Conservation (phyloP, 1,140 invertebrate genomes). For the Rhizoglyphus robini region DNA sequence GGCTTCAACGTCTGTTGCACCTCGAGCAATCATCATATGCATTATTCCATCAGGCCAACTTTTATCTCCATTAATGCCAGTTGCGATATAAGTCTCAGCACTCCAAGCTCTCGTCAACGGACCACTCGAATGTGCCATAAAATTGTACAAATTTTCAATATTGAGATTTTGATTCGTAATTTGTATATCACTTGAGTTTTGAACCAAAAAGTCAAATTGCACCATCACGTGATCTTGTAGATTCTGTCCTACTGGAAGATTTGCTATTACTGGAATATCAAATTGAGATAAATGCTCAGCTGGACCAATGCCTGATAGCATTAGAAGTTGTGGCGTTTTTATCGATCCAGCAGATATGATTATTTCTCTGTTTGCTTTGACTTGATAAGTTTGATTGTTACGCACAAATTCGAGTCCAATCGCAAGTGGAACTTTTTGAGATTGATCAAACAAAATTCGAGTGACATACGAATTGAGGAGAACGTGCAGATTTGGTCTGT, state of each 20-base stretch:
- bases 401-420: conserved; percentile 58
- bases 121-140: background rate
- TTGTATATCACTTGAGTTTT: too few relatives aligned
- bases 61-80: background rate
- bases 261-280: conserved; percentile 31
- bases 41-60: conserved; percentile 12
- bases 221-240: conserved; percentile 29
- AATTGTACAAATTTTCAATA: conserved; percentile 9
- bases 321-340: conserved; percentile 62
- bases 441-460: conserved; percentile 44
- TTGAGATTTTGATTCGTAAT: too few relatives aligned
- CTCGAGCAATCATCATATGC: too few relatives aligned
- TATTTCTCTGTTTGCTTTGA: conserved; percentile 56
- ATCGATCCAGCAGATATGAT: conserved; percentile 54
- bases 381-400: conserved; percentile 46
- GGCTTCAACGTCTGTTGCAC: too few relatives aligned
- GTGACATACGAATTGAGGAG: conserved; percentile 69
- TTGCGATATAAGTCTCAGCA: conserved; percentile 7
- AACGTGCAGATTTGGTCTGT: conserved; percentile 69
- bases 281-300: conserved; percentile 66
- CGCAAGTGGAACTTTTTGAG: conserved; percentile 58
- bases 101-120: background rate
- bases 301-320: too few relatives aligned
- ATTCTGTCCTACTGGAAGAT: conserved; percentile 31
- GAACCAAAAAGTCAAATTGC: conserved; percentile 5